phyloP scores from a whole-genome alignment of 2,113 vertebrate genomes.

The Phaetusa simplex region DNA sequence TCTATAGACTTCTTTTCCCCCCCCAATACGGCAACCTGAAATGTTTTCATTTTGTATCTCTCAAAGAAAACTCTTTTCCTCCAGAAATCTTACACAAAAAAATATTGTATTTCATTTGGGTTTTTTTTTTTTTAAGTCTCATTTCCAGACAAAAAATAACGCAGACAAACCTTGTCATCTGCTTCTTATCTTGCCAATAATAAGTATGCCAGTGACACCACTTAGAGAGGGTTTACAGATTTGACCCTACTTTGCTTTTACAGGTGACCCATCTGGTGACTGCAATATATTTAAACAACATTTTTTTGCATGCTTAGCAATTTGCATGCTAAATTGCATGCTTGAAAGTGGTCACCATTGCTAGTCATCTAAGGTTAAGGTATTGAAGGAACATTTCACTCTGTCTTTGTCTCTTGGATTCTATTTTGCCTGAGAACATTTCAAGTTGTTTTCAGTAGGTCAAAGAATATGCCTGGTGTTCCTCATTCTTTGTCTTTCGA shows the following conservation, averaged over 20 bases:
- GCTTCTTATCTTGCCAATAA: neutral
- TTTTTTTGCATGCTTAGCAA: too few relatives aligned
- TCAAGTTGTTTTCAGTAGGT: neutral
- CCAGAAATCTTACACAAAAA: neutral
- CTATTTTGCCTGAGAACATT: neutral
- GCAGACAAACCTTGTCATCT: neutral
- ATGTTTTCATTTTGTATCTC: neutral
- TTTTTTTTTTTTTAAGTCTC: neutral
- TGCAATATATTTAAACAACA: neutral
- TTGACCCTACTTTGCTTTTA: neutral
- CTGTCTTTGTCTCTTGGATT: neutral
- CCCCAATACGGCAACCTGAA: neutral
- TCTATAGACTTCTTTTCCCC: neutral
- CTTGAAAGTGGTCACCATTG: neutral
- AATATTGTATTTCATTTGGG: accelerated
- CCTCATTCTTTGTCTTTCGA: neutral
- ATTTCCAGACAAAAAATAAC: neutral
- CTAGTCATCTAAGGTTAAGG: neutral
- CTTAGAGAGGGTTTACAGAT: neutral
- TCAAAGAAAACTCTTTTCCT: neutral
- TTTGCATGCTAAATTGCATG: neutral
- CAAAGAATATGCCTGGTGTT: neutral
- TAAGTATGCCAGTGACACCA: neutral
- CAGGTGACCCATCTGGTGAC: neutral
- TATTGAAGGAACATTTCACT: neutral